Evolutionary conservation across 35 echinoderm and acorn worm genomes (phyloP).

Genomic region (Apostichopus parvimensis): DNA sequence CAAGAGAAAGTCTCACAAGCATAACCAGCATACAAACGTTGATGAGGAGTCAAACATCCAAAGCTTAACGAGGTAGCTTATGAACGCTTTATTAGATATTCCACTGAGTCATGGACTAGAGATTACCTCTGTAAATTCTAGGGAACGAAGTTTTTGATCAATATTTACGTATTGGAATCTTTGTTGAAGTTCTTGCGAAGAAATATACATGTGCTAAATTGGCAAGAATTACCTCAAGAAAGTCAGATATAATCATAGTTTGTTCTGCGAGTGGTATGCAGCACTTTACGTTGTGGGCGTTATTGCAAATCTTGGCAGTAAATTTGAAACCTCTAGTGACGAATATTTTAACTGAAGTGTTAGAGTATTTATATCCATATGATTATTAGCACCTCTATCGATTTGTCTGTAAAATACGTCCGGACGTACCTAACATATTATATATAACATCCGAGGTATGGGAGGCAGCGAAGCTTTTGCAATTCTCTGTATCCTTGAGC

Average conservation of each 20-base stretch:
- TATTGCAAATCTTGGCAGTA: not conserved
- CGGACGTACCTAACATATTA: not conserved
- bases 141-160: not conserved
- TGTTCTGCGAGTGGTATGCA: not conserved
- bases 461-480: not conserved
- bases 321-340: not conserved
- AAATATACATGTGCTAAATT: no score
- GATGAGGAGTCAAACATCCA: not conserved
- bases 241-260: not conserved
- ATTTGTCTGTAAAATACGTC: constrained; percentile 9
- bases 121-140: not conserved
- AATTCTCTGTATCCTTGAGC: constrained; percentile 17
- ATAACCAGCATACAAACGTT: not conserved
- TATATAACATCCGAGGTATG: not conserved
- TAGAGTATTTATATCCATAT: not conserved
- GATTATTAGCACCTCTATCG: not conserved
- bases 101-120: not conserved
- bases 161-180: not conserved
- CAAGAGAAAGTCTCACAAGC: not conserved
- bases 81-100: not conserved
- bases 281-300: not conserved
- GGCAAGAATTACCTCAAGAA: no score
- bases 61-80: not conserved
- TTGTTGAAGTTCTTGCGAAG: not conserved
- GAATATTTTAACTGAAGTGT: not conserved